phyloP scores from a whole-genome alignment of 2,113 vertebrate species.

The Ctenodactylus gundi region DNA sequence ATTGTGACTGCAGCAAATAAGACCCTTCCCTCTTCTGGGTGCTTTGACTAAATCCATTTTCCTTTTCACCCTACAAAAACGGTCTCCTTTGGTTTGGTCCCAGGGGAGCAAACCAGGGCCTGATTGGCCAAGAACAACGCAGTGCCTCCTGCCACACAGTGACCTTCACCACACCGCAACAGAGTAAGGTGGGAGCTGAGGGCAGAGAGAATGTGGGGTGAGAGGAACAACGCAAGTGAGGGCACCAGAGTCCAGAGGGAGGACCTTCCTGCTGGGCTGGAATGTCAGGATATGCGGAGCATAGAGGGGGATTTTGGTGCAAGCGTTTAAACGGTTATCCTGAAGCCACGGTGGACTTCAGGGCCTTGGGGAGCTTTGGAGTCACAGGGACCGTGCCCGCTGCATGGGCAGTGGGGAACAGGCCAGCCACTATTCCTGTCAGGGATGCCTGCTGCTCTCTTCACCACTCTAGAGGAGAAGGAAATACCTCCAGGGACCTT shows the following conservation, averaged over 20 bases:
- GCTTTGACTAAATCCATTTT: too few relatives aligned
- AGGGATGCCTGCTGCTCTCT: neutral
- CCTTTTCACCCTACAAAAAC: too few relatives aligned
- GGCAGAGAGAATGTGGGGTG: too few relatives aligned
- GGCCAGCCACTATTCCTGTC: neutral
- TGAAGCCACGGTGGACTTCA: neutral
- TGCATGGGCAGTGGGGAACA: too few relatives aligned
- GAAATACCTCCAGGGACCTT: neutral
- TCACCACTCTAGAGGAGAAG: neutral
- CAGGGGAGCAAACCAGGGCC: too few relatives aligned
- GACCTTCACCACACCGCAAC: neutral
- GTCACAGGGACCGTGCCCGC: too few relatives aligned
- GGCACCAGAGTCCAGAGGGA: accelerated
- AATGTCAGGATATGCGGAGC: constrained; percentile 45
- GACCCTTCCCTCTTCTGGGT: too few relatives aligned
- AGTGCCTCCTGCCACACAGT: neutral
- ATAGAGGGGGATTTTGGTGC: constrained; percentile 30
- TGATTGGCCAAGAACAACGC: too few relatives aligned
- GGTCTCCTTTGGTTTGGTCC: too few relatives aligned
- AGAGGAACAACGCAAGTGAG: too few relatives aligned
- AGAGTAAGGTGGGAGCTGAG: too few relatives aligned
- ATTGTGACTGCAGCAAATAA: too few relatives aligned
- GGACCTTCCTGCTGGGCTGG: constrained; percentile 34
- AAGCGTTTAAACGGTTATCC: neutral
- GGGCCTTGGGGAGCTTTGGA: neutral